Conservation (phyloP, 2,113 vertebrate genomes). For the Fulmarus glacialis region DNA sequence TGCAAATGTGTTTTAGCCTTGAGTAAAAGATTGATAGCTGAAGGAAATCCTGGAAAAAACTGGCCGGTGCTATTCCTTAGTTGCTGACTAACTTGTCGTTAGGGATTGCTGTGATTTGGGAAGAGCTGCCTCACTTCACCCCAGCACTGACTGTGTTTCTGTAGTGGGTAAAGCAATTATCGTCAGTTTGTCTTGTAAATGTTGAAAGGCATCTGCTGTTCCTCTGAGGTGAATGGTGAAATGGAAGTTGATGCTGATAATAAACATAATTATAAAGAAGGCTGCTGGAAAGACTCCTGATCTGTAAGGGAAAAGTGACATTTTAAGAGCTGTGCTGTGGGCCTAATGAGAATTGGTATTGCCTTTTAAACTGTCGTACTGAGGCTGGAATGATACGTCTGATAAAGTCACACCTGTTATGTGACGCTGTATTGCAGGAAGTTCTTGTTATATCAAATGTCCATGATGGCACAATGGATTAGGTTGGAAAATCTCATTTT, state of each 20-base stretch:
- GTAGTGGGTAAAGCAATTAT: neutral
- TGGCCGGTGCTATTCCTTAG: neutral
- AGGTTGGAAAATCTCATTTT: neutral
- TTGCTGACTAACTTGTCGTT: neutral
- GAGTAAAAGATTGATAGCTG: neutral
- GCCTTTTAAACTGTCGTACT: neutral
- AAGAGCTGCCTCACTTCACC: neutral
- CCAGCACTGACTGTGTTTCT: neutral
- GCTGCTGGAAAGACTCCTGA: conserved; percentile 1
- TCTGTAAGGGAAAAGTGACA: conserved; percentile 26
- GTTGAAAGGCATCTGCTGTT: conserved; percentile 40
- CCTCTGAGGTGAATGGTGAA: conserved; percentile 27
- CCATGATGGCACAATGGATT: neutral
- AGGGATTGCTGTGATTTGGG: neutral
- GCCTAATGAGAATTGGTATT: conserved; percentile 4
- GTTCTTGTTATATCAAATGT: neutral
- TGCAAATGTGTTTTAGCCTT: neutral
- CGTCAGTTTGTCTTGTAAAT: neutral
- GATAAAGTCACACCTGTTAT: neutral
- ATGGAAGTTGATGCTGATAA: conserved; percentile 52
- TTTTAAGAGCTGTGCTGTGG: conserved; percentile 12
- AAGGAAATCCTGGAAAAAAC: neutral
- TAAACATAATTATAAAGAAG: conserved; percentile 38
- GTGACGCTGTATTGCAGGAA: neutral
- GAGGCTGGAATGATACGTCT: neutral